A percentile compares a stretch with the other conserved stretches of the same genome.
Conservation (phyloP, 2,113 vertebrate genomes). For the Notechis scutatus region DNA sequence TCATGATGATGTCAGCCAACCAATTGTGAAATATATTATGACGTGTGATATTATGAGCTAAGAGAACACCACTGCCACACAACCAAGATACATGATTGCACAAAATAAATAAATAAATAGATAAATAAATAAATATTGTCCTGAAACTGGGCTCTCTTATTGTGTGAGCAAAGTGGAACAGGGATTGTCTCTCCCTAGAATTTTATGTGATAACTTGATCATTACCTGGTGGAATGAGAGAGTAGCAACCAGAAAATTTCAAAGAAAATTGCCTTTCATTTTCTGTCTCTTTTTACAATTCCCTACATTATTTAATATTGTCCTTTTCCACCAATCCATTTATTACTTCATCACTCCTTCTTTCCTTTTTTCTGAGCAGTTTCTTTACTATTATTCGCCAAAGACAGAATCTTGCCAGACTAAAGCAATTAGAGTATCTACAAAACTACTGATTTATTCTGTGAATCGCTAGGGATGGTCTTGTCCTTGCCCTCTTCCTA, state of each 20-base stretch:
- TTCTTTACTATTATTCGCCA: background rate
- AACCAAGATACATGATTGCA: background rate
- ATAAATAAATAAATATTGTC: background rate
- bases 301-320: background rate
- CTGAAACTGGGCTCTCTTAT: background rate
- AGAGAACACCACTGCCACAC: background rate
- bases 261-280: background rate
- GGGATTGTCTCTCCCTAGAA: background rate
- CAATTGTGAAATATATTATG: background rate
- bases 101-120: background rate
- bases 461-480: background rate
- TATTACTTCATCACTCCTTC: background rate
- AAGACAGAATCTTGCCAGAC: background rate
- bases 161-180: background rate
- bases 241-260: background rate
- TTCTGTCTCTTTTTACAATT: background rate
- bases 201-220: background rate
- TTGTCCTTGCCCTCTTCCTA: background rate
- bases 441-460: background rate
- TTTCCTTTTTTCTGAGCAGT: background rate
- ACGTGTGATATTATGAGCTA: background rate
- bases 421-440: background rate
- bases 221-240: background rate
- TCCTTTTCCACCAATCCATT: background rate
- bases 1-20: background rate